Evolutionary conservation across 2,797 vertebrate genomes (phyloP).

Genomic region (Phalanger gymnotis): DNA sequence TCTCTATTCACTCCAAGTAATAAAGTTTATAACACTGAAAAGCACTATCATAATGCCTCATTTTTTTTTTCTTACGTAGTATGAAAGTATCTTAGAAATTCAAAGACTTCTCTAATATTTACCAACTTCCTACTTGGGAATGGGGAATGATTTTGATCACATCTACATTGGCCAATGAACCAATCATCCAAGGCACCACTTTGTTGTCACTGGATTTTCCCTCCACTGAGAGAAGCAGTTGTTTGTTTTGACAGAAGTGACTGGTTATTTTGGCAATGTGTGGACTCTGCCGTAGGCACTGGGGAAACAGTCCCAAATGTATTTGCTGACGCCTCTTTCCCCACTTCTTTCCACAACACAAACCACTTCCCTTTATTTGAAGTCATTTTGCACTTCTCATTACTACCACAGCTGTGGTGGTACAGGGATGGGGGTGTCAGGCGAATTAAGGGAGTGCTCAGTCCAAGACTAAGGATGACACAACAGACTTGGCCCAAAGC

Average conservation of each 20-base stretch:
- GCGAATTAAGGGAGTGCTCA: neutral
- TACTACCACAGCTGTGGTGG: neutral
- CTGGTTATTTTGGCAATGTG: constrained; percentile 66
- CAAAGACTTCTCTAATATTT: constrained; percentile 54
- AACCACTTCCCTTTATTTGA: constrained; percentile 68
- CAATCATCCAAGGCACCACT: constrained; percentile 44
- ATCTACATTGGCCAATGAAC: neutral
- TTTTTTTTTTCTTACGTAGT: constrained; percentile 19
- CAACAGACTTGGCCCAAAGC: constrained; percentile 16
- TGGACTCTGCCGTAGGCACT: constrained; percentile 56
- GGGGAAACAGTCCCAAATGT: constrained; percentile 59
- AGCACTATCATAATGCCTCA: neutral
- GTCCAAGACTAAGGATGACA: constrained; percentile 45
- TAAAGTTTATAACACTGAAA: constrained; percentile 25
- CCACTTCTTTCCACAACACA: constrained; percentile 65
- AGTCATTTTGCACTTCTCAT: constrained; percentile 63
- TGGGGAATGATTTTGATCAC: constrained; percentile 34
- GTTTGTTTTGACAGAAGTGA: constrained; percentile 66
- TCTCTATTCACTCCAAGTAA: constrained; percentile 8
- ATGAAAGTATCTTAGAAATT: constrained; percentile 14
- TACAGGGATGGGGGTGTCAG: neutral
- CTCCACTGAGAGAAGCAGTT: constrained; percentile 15
- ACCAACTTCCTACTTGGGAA: constrained; percentile 59
- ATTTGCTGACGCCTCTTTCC: constrained; percentile 58
- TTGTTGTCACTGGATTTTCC: constrained; percentile 59